Evolutionary conservation across 2,888 invertebrate genomes (phyloP).

Genomic region (Microplitis manilae): DNA sequence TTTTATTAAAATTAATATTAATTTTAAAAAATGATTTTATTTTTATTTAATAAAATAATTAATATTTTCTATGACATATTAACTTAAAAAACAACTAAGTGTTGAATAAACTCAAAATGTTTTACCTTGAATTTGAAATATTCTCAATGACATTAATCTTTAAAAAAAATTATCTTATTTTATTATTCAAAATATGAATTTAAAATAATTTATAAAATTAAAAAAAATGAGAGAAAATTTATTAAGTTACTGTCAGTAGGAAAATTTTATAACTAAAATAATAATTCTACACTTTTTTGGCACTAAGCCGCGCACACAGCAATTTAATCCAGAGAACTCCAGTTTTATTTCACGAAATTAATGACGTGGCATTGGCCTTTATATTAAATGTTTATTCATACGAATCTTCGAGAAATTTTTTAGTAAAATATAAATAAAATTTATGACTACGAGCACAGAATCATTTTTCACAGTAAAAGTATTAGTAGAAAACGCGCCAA

Average conservation of each 20-base stretch:
- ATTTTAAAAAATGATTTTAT: too few species aligned
- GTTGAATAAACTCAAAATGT: too few species aligned
- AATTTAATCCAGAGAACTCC: not conserved
- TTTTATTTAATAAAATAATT: too few species aligned
- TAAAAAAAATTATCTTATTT: not conserved
- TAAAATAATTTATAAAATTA: not conserved
- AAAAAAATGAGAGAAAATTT: not conserved
- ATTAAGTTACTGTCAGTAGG: conserved; percentile 6
- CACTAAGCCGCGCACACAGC: conserved; percentile 32
- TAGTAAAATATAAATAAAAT: not conserved
- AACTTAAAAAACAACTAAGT: too few species aligned
- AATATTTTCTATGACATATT: too few species aligned
- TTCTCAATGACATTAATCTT: conserved; percentile 55
- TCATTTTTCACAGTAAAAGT: not conserved
- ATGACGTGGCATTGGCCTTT: not conserved
- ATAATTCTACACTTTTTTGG: conserved; percentile 28
- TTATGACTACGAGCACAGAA: not conserved
- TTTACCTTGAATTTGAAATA: conserved; percentile 60
- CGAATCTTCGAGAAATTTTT: not conserved
- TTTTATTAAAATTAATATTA: too few species aligned
- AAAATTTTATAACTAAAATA: conserved; percentile 4
- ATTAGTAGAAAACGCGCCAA: not conserved
- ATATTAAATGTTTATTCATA: not conserved
- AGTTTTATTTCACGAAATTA: not conserved
- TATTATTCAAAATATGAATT: not conserved